Evolutionary conservation across 2,888 invertebrate species (phyloP), one percentile per base, ranked within the genome.

Genomic region (Sphinx pinastri): DNA sequence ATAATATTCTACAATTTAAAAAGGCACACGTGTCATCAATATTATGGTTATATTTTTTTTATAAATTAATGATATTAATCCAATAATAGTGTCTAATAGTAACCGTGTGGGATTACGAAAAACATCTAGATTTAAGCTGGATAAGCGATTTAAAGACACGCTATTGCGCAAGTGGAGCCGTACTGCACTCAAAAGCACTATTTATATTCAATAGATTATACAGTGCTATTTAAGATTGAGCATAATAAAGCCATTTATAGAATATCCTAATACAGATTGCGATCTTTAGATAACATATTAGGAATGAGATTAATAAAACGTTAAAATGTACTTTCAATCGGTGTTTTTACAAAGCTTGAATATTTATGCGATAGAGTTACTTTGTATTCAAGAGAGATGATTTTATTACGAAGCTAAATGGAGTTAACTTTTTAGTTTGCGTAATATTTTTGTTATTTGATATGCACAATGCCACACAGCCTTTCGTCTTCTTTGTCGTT

Each of bases 231-330:
- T 19, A 19, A 63, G 49, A 63, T 63, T 63, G 19, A 25, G 47
- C 13, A 63, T 63, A 49, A 63, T 63, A 0, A 63, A 63, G 59
- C n/a, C 45, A 10, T 60, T 49, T 63, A 49, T 49, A 63, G 49
- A 49, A 63, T 19, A 19, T 25, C 19, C 49, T 19, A 63, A 63
- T 19, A 49, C 47, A 63, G 63, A 38, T 45, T 59, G 45, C 16
- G 45, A 19, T n/a, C 47, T 47, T 38, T 47, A 13, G 19, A 63
- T 49, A 60, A 6, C 13, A 11, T 19, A 63, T 13, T 7, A 16
- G 5, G 16, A 45, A 11, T 16, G 11, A 0, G 6, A 63, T 49
- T 13, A 63, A 19, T 55, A 55, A 55, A 10, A 55, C 19, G 19
- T 55, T n/a, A 11, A 19, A 11, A 55, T 19, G 16, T 16, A n/a